Evolutionary conservation across 2,113 vertebrate species (phyloP).

Genomic region (Thunnus maccoyii): DNA sequence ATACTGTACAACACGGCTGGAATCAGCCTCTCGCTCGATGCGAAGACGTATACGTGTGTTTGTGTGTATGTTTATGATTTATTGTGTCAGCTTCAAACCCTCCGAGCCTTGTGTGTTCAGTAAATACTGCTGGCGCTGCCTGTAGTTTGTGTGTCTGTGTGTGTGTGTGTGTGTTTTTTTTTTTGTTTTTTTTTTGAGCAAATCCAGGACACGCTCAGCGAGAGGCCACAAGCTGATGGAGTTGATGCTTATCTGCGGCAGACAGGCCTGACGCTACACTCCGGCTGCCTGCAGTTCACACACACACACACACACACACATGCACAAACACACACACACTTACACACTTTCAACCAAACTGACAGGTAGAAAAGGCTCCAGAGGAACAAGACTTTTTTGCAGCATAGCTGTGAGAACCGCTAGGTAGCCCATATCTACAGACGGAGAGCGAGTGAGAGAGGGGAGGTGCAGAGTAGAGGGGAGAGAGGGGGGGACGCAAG

Average conservation of each 20-base stretch:
- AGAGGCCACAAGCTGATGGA: slow-evolving; percentile 64
- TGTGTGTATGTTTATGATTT: slow-evolving; percentile 53
- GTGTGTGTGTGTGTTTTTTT: not conserved
- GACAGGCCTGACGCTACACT: slow-evolving; percentile 57
- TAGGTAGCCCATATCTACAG: slow-evolving; percentile 34
- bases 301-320: slow-evolving; percentile 13
- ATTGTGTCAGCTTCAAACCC: slow-evolving; percentile 36
- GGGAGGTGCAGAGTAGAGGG: not conserved
- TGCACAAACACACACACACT: slow-evolving; percentile 12
- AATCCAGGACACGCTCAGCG: slow-evolving; percentile 62
- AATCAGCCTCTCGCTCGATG: slow-evolving; percentile 13
- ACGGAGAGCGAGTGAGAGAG: slow-evolving; percentile 3
- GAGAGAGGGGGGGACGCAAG: not conserved
- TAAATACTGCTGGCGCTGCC: slow-evolving; percentile 48
- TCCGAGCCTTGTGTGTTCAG: slow-evolving; percentile 36
- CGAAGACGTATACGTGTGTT: slow-evolving; percentile 30
- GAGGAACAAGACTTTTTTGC: slow-evolving; percentile 37
- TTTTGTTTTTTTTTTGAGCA: slow-evolving; percentile 32
- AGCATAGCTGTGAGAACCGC: not conserved
- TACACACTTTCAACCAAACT: slow-evolving; percentile 11
- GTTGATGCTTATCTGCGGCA: slow-evolving; percentile 71
- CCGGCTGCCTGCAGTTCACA: slow-evolving; percentile 17
- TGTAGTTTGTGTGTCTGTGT: slow-evolving; percentile 37
- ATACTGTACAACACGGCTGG: slow-evolving; percentile 3
- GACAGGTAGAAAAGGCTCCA: slow-evolving; percentile 41